A percentile compares a stretch with the other conserved stretches of the same genome.
Conservation (phyloP, 2,888 invertebrate species). For the Hydropsyche betteni region DNA sequence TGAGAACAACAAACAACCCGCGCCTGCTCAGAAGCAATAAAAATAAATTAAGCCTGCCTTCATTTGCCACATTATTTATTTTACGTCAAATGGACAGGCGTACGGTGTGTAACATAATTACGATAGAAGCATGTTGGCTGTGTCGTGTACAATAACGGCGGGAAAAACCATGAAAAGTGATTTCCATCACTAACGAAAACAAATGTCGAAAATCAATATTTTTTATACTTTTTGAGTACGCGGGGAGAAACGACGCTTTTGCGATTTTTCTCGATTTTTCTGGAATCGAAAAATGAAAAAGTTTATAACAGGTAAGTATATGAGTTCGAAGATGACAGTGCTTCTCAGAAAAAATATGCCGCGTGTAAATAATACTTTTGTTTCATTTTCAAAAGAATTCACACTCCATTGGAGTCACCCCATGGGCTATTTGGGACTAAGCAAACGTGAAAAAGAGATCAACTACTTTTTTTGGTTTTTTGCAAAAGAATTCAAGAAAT, state of each 20-base stretch:
- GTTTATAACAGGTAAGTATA: not conserved
- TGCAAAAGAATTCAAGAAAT: constrained; percentile 13
- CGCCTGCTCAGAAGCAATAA: constrained; percentile 25
- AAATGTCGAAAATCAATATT: too few species aligned
- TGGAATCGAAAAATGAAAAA: constrained; percentile 18
- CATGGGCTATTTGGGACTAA: constrained; percentile 41
- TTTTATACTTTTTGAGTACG: too few species aligned
- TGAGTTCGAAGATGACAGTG: constrained; percentile 29
- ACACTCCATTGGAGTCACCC: constrained; percentile 44
- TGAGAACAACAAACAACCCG: constrained; percentile 12
- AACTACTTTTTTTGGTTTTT: constrained; percentile 18
- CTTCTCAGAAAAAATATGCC: constrained; percentile 30
- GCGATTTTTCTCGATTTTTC: not conserved
- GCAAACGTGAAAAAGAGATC: constrained; percentile 15
- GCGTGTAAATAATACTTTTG: constrained; percentile 50
- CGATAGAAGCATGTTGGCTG: not conserved
- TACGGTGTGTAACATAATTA: constrained; percentile 13
- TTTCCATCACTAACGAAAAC: too few species aligned
- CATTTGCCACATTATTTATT: constrained; percentile 25
- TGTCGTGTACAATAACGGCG: constrained; percentile 1
- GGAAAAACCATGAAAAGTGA: too few species aligned
- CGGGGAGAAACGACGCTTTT: too few species aligned
- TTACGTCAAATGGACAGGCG: constrained; percentile 19
- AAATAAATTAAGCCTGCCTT: constrained; percentile 28
- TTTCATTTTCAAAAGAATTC: constrained; percentile 49